Percentiles rank a stretch among this genome's conserved stretches.
Conservation (phyloP, 92 coral and sea anemone species). For the Chrysogorgia sp. region DNA sequence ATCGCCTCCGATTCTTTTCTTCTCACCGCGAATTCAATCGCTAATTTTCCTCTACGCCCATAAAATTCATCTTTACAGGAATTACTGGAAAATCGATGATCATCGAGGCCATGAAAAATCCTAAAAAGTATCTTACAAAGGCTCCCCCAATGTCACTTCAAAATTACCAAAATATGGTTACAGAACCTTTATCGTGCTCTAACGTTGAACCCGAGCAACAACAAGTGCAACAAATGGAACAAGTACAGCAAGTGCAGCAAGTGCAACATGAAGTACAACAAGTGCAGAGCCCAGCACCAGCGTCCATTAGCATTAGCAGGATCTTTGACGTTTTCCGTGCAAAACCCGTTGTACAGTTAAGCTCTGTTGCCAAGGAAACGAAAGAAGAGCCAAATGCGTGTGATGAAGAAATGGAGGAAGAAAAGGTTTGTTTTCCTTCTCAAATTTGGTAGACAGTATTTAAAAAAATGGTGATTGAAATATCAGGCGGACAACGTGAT, state of each 20-base stretch:
- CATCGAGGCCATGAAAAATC: slow-evolving; percentile 31
- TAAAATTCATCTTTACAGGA: neutral
- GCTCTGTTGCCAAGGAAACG: too few species aligned
- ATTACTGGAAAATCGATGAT: slow-evolving; percentile 15
- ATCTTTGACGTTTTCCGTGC: neutral
- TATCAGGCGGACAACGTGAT: too few species aligned
- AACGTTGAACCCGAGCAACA: neutral
- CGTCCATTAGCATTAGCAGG: neutral
- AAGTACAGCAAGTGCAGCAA: neutral
- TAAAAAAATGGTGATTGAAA: too few species aligned
- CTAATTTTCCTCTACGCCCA: too few species aligned
- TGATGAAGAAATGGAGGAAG: neutral
- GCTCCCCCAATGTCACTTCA: neutral
- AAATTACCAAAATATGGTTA: neutral
- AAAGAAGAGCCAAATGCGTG: too few species aligned
- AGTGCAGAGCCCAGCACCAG: too few species aligned
- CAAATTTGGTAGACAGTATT: too few species aligned
- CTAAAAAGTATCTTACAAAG: neutral
- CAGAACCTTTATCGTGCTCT: neutral
- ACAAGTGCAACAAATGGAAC: neutral
- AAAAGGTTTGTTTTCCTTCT: neutral
- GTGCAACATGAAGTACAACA: neutral
- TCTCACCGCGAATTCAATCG: too few species aligned
- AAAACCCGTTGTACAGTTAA: too few species aligned
- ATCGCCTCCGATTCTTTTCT: too few species aligned